phyloP scores from a whole-genome alignment of 2,888 invertebrate species.

The Erebia palarica region DNA sequence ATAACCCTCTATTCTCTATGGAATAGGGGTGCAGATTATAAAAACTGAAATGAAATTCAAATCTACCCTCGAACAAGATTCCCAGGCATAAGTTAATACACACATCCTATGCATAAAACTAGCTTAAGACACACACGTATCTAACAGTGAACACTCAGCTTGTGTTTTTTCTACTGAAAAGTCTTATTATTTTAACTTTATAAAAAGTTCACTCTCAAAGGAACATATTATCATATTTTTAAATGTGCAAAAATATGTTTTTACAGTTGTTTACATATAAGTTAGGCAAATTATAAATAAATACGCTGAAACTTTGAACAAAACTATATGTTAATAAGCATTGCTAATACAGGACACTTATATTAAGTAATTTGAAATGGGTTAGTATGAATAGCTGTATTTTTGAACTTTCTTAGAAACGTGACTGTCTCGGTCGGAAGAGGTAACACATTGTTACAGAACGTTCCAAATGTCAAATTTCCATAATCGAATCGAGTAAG shows the following conservation, averaged over 20 bases:
- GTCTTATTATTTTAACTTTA: background rate
- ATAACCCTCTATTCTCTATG: too few species aligned
- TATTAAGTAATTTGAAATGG: too few species aligned
- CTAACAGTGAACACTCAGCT: slow-evolving; percentile 45
- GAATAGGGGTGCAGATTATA: too few species aligned
- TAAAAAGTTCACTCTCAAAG: background rate
- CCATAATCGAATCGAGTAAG: background rate
- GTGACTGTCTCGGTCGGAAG: too few species aligned
- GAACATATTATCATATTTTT: too few species aligned
- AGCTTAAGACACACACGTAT: slow-evolving; percentile 52
- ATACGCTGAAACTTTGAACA: too few species aligned
- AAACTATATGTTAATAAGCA: background rate
- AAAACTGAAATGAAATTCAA: background rate
- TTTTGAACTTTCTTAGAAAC: too few species aligned
- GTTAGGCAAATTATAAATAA: too few species aligned
- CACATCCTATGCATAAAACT: slow-evolving; percentile 67
- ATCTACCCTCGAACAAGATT: slow-evolving; percentile 26
- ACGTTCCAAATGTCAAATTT: too few species aligned
- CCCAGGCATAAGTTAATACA: slow-evolving; percentile 67
- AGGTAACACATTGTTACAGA: slow-evolving; percentile 1
- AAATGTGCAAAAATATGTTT: background rate
- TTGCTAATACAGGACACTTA: background rate
- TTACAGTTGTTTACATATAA: too few species aligned
- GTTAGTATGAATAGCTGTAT: too few species aligned
- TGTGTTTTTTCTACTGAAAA: slow-evolving; percentile 20